Evolutionary conservation across 2,888 invertebrate species (phyloP).

Genomic region (Allolobophora icterica): DNA sequence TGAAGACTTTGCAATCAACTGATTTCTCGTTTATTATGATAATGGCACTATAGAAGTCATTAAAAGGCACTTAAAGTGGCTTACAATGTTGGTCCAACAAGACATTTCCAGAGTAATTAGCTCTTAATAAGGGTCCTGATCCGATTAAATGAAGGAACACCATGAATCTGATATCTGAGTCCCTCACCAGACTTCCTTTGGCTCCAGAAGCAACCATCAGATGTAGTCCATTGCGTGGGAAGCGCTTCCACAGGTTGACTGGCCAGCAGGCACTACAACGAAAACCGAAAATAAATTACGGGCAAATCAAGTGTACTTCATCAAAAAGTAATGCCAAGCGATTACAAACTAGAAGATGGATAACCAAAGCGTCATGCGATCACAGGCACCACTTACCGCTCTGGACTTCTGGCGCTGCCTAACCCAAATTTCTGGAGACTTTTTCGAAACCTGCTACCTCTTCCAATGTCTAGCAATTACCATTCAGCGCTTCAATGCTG

Average conservation of each 20-base stretch:
- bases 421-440: too few relatives aligned
- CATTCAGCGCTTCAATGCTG: too few relatives aligned
- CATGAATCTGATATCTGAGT: background rate
- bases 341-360: background rate
- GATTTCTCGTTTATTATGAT: background rate
- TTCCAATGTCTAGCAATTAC: too few relatives aligned
- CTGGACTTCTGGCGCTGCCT: too few relatives aligned
- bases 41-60: background rate
- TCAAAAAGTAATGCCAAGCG: background rate
- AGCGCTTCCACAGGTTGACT: constrained; percentile 81
- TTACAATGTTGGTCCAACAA: too few relatives aligned
- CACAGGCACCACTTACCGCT: too few relatives aligned
- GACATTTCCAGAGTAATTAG: background rate
- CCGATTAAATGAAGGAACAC: background rate
- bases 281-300: background rate
- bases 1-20: background rate
- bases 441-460: too few relatives aligned
- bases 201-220: constrained; percentile 98
- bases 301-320: background rate
- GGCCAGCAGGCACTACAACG: constrained; percentile 77
- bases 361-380: too few relatives aligned
- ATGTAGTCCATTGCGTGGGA: constrained; percentile 95
- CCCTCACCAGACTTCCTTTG: constrained; percentile 86
- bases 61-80: background rate
- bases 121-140: background rate